Evolutionary conservation across 2,888 invertebrate genomes (phyloP).

Genomic region (Sarcophaga variegata): DNA sequence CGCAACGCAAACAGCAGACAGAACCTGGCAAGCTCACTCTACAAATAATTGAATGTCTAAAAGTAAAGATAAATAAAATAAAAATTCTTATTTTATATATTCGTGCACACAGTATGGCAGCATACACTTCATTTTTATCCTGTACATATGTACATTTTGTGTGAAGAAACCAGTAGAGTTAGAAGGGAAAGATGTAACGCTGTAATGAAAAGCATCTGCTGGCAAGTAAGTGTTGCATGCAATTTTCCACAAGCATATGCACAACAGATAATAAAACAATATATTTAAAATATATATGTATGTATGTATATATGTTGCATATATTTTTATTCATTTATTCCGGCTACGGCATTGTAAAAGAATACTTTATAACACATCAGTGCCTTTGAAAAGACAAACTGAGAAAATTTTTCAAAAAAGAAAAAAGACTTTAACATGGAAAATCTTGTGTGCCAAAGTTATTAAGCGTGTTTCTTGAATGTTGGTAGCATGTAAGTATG

Average conservation of each 20-base stretch:
- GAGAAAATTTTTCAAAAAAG: slow-evolving; percentile 11
- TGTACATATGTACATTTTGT: neutral
- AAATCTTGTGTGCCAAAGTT: slow-evolving; percentile 18
- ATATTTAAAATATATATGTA: neutral
- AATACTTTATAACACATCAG: slow-evolving; percentile 42
- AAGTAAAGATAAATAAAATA: neutral
- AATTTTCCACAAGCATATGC: slow-evolving; percentile 50
- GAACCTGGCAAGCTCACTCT: neutral
- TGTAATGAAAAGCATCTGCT: slow-evolving; percentile 60
- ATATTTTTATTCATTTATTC: neutral
- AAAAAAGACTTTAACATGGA: slow-evolving; percentile 1
- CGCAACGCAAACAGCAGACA: neutral
- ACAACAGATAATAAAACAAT: slow-evolving; percentile 19
- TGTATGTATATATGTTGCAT: no score
- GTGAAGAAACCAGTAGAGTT: slow-evolving; percentile 4
- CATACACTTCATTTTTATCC: no score
- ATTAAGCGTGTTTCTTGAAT: neutral
- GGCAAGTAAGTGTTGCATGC: slow-evolving; percentile 37
- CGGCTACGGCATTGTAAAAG: neutral
- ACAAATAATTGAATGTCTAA: slow-evolving; percentile 13
- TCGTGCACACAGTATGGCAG: no score
- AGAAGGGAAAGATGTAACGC: neutral
- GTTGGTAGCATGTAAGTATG: neutral
- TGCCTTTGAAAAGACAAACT: slow-evolving; percentile 28
- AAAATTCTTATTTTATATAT: neutral